Evolutionary conservation across 2,113 vertebrate species (phyloP), one percentile per base, ranked within the genome.

Genomic region (Proterorhinus semilunaris): DNA sequence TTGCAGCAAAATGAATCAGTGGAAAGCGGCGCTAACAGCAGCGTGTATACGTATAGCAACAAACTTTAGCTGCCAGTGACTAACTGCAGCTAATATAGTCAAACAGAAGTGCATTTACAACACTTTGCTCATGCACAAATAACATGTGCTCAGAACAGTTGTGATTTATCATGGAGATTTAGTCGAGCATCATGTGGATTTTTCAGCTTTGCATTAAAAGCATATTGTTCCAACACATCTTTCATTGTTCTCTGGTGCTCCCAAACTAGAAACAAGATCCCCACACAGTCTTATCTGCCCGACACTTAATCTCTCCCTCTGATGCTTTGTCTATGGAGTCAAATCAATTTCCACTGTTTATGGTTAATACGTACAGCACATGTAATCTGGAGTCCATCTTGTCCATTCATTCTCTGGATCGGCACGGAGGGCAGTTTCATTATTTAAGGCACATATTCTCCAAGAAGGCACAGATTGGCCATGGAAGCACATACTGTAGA

Each of bases 371-470:
- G 62, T 52, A 7, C 27, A 45, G 7, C 58, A 71, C 17, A 7
- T 42, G 13, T 76, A 52, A 59, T 68, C 50, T 5, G 7, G 50
- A 49, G 42, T 10, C 36, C 58, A 49, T 55, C 53, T 12, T 44
- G 59, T 72, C 71, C 69, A 79, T 80, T 72, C 75, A 66, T 71
- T 27, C 21, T 54, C 17, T 5, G 44, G 65, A 63, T 82, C 64
- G 72, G 65, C 71, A 64, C 42, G 36, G 71, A 57, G 71, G 78
- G 79, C 66, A 72, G 58, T 84, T 85, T 43, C 11, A 87, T 87
- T 82, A 87, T 88, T 87, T 44, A 90, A 68, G 63, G 64, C 16
- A 4, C 54, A 48, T 59, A 59, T 81, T 36, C 54, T 82, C 72
- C 59, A 72, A 78, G 71, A 63, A 81, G 66, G 74, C 47, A 53